Conservation (phyloP, 1,140 invertebrate species). For the Lithobius niger region DNA sequence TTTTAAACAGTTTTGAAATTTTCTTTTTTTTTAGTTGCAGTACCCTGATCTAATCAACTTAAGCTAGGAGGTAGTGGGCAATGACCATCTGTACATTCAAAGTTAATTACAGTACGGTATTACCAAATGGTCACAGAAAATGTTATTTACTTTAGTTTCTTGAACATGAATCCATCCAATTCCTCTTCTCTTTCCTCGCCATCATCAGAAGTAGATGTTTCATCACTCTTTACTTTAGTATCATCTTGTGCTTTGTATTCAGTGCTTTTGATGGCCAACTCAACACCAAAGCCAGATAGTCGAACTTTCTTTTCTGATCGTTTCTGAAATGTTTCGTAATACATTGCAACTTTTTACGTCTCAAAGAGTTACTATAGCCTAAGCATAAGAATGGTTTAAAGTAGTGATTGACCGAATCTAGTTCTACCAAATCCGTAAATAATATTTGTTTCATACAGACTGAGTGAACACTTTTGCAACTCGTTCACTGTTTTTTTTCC, state of each 20-base stretch:
- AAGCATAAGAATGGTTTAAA: too few species aligned
- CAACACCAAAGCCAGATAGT: slow-evolving; percentile 94
- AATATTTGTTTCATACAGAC: neutral
- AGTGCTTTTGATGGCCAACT: slow-evolving; percentile 95
- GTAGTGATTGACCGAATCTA: neutral
- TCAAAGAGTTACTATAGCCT: too few species aligned
- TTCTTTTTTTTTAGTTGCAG: too few species aligned
- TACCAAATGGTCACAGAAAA: neutral
- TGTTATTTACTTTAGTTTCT: slow-evolving; percentile 21
- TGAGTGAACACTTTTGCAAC: too few species aligned
- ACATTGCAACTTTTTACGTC: neutral
- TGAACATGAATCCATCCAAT: slow-evolving; percentile 82
- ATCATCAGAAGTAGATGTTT: slow-evolving; percentile 40
- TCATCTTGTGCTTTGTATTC: slow-evolving; percentile 99
- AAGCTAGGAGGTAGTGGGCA: too few species aligned
- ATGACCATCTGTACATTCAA: too few species aligned
- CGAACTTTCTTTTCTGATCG: slow-evolving; percentile 44
- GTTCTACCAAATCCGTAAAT: neutral
- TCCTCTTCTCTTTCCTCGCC: slow-evolving; percentile 48
- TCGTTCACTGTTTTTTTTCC: too few species aligned
- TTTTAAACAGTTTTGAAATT: too few species aligned
- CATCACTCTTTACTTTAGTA: slow-evolving; percentile 47
- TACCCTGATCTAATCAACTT: too few species aligned
- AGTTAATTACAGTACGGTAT: too few species aligned
- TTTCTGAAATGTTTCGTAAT: slow-evolving; percentile 38